Evolutionary conservation across 2,888 invertebrate species (phyloP).

Genomic region (Acrocyrtus sp.): DNA sequence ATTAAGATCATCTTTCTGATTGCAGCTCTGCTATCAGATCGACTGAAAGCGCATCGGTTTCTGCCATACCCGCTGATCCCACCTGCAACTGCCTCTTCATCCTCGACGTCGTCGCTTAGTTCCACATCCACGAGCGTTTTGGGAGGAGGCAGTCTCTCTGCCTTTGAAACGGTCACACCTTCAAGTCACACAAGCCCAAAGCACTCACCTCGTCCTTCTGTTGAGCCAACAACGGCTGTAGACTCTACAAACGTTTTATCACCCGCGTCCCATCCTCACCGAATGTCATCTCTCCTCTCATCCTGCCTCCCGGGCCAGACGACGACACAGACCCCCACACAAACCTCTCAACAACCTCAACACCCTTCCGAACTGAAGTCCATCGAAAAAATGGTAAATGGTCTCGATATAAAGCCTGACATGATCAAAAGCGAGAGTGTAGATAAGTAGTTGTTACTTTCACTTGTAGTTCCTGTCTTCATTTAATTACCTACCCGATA

Average conservation of each 20-base stretch:
- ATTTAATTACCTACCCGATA: not conserved
- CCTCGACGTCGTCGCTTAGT: constrained; percentile 63
- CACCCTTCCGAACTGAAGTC: constrained; percentile 83
- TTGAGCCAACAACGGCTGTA: constrained; percentile 53
- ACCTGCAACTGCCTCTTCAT: constrained; percentile 70
- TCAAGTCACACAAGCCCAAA: constrained; percentile 70
- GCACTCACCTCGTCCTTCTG: constrained; percentile 67
- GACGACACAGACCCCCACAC: constrained; percentile 63
- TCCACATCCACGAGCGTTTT: constrained; percentile 66
- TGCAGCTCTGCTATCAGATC: constrained; percentile 67
- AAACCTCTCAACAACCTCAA: constrained; percentile 57
- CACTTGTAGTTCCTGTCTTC: constrained; percentile 39
- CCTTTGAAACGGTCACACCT: constrained; percentile 90
- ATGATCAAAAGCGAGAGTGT: constrained; percentile 60
- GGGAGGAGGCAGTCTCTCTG: constrained; percentile 75
- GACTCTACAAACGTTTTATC: constrained; percentile 63
- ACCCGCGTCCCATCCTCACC: constrained; percentile 63
- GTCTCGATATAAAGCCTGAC: constrained; percentile 81
- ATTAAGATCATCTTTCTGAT: constrained; percentile 59
- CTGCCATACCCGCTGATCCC: constrained; percentile 82
- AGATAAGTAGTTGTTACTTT: constrained; percentile 61
- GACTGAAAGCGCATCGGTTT: constrained; percentile 77
- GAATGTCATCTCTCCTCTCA: constrained; percentile 67
- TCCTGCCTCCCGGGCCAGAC: constrained; percentile 64
- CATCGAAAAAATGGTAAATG: constrained; percentile 98